phyloP scores from a whole-genome alignment of 1,140 invertebrate species.

The Nasonia longicornis region DNA sequence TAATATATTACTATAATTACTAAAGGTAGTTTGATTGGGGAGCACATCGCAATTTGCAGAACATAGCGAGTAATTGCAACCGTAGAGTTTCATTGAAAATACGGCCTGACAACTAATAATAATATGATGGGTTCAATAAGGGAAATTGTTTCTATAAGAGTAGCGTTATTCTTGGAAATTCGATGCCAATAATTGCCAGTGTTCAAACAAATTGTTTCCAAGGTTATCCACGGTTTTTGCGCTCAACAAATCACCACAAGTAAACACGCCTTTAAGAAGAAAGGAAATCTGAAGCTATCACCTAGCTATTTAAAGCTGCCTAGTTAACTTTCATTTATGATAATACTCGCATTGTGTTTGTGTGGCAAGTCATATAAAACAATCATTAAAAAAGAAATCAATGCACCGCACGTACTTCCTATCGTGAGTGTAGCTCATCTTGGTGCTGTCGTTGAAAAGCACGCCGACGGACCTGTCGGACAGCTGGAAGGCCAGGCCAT shows the following conservation, averaged over 20 bases:
- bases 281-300: background rate
- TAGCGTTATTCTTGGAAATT: too few relatives aligned
- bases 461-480: constrained; percentile 79
- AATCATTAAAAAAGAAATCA: background rate
- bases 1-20: background rate
- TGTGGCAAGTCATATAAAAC: constrained; percentile 70
- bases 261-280: background rate
- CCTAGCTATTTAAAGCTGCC: background rate
- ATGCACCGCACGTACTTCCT: constrained; percentile 69
- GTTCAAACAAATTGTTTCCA: too few relatives aligned
- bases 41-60: background rate
- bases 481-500: constrained; percentile 80
- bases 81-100: too few relatives aligned
- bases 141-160: too few relatives aligned
- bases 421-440: constrained; percentile 74
- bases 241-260: too few relatives aligned
- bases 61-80: too few relatives aligned
- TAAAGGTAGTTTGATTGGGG: background rate
- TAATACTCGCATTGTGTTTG: background rate
- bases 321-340: background rate
- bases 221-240: too few relatives aligned
- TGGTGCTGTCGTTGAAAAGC: constrained; percentile 78
- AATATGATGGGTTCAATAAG: too few relatives aligned
- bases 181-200: too few relatives aligned
- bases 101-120: too few relatives aligned